A percentile compares a stretch with the other conserved stretches of the same genome.
Conservation (phyloP, 2,888 invertebrate species). For the Colletes collaris region DNA sequence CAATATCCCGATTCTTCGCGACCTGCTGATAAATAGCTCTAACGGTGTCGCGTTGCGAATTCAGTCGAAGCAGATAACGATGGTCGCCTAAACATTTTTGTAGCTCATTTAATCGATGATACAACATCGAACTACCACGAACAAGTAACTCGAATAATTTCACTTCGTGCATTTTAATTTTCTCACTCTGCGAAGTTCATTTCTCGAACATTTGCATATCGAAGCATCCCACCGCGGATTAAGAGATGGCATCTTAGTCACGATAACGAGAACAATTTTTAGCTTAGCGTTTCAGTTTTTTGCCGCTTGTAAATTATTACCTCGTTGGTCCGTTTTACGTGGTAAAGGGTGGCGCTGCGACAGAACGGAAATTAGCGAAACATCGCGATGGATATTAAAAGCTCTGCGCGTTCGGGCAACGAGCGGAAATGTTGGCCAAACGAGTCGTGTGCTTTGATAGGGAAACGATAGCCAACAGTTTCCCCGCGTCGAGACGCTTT, state of each 20-base stretch:
- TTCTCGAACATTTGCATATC: constrained; percentile 28
- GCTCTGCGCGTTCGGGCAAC: constrained; percentile 1
- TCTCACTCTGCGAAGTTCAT: not conserved
- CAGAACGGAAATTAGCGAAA: constrained; percentile 48
- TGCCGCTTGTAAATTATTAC: constrained; percentile 52
- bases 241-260: not conserved
- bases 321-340: constrained; percentile 11
- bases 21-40: not conserved
- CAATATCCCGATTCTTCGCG: not conserved
- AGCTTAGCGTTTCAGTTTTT: constrained; percentile 24
- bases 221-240: constrained; percentile 4
- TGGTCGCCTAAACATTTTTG: no score
- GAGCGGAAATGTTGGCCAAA: not conserved
- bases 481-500: not conserved
- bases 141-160: not conserved
- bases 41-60: no score
- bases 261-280: not conserved
- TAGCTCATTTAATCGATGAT: no score
- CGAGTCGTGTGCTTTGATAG: not conserved
- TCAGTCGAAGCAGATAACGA: no score
- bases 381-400: constrained; percentile 55
- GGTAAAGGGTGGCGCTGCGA: constrained; percentile 4
- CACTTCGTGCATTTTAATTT: constrained; percentile 16
- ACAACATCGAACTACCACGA: no score
- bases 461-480: constrained; percentile 14